Evolutionary conservation across 2,888 invertebrate genomes (phyloP), one percentile per base, ranked within the genome.

Genomic region (Candidula unifasciata): DNA sequence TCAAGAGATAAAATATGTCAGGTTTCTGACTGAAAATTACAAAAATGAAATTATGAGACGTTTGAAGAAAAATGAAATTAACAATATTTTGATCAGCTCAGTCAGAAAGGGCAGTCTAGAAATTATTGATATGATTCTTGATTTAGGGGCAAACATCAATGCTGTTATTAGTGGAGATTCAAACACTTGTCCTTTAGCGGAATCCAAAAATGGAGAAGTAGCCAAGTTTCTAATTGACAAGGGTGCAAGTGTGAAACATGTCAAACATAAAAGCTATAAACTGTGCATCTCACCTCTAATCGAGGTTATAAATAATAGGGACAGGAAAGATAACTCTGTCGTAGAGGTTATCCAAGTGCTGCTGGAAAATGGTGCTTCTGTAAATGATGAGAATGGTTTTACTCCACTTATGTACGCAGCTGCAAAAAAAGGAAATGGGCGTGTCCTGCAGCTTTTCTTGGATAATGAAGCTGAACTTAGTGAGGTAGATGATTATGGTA

Each of bases 381-480:
- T 18, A 0, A 44, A 54, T 44, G 74, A 18, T 18, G 66, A 0
- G 0, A 21, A n/a, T 54, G 52, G 54, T 52, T 18, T 13, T n/a
- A 74, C 74, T n/a, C 21, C 74, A 24, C 16, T 74, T 6, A 74
- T 52, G 54, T 27, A 54, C 27, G 54, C 74, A n/a, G 74, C 74
- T 27, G 10, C 52, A 8, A 52, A 27, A 27, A 27, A 52, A 3
- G 44, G 71, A 52, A 27, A 13, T 52, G 6, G 3, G 52, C 2
- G 24, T 54, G 54, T 44, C 13, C 2, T 74, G 13, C 21, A 27
- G 21, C 13, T 64, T 30, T 24, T 78, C 10, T 37, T 78, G 27
- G 57, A 78, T 37, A 13, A 78, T 18, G 78, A 64, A 16, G 78
- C 78, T 21, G 64, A 78, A 33, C 21, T 78, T 27, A 64, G 3